A percentile compares a stretch with the other conserved stretches of the same genome.
Evolutionary conservation across 64 coral and sea anemone species (phyloP).

Genomic region (Acropora tenuis): DNA sequence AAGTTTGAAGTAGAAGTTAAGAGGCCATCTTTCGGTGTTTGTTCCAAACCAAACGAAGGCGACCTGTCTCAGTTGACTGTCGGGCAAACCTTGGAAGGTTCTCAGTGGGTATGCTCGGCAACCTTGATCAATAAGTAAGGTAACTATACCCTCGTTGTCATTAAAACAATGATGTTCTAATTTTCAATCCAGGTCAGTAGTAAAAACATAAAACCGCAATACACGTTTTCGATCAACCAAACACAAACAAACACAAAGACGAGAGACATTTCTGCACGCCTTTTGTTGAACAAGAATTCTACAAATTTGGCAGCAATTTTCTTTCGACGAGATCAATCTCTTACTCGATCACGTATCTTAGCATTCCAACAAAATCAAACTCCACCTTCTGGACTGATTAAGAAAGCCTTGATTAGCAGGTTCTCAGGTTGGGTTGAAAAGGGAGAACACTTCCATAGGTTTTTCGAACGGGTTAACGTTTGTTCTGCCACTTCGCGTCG

Average conservation of each 20-base stretch:
- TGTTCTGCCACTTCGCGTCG: too few species aligned
- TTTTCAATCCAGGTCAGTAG: too few species aligned
- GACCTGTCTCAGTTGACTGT: not conserved
- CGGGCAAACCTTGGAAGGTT: not conserved
- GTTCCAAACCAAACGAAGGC: not conserved
- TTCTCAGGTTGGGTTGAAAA: too few species aligned
- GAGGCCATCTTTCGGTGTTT: not conserved
- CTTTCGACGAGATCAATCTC: not conserved
- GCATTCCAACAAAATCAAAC: not conserved
- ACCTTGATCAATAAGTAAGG: conserved; percentile 16
- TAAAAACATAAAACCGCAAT: not conserved
- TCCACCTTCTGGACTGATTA: too few species aligned
- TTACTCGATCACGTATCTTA: not conserved
- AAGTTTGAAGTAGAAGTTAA: not conserved
- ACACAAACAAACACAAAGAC: too few species aligned
- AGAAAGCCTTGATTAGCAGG: too few species aligned
- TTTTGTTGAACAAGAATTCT: not conserved
- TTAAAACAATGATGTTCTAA: not conserved
- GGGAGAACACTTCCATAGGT: too few species aligned
- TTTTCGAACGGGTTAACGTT: too few species aligned
- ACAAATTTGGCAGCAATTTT: not conserved
- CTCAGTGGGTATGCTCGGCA: not conserved
- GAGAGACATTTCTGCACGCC: too few species aligned
- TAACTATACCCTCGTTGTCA: conserved; percentile 9
- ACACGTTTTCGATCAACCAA: not conserved